These are phyloP conservation scores for Conistra vaccinii DNA, from an alignment of 2,888 invertebrate species.

Conservation along the genomic window DNA sequence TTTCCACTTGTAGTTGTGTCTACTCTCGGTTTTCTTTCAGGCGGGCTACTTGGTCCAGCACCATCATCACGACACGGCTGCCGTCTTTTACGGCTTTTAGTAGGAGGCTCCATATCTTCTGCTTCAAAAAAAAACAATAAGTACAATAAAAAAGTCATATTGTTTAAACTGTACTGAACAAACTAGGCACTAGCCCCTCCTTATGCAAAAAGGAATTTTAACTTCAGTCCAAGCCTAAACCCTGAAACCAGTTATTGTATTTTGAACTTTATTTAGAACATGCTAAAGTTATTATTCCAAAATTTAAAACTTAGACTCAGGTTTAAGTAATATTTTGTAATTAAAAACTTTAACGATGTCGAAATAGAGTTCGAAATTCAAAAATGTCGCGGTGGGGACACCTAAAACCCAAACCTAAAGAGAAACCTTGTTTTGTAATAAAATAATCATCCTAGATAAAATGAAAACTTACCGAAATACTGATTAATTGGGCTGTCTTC, in stretches of 20 bases:
- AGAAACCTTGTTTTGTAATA: not conserved
- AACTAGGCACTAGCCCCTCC: not conserved
- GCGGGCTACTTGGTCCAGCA: not conserved
- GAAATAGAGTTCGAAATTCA: not conserved
- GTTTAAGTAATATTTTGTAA: not conserved
- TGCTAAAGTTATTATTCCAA: not conserved
- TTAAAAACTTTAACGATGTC: not conserved
- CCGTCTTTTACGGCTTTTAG: constrained; percentile 5
- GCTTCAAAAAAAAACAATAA: not conserved
- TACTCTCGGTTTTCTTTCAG: not conserved
- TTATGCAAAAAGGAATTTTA: not conserved
- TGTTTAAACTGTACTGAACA: not conserved
- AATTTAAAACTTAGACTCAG: not conserved
- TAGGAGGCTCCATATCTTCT: not conserved
- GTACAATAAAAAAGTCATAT: not conserved
- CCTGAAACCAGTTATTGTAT: not conserved
- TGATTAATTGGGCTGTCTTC: constrained; percentile 59
- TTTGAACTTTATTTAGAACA: not conserved
- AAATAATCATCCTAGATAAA: not conserved
- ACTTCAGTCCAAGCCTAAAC: not conserved
- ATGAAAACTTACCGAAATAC: constrained; percentile 63
- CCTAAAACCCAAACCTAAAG: too few species aligned
- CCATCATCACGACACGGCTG: not conserved
- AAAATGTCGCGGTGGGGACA: not conserved
- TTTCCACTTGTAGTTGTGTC: not conserved